These are phyloP conservation scores for Itoplectis maculator DNA, from an alignment of 2,888 invertebrate species.

Conservation along the genomic window DNA sequence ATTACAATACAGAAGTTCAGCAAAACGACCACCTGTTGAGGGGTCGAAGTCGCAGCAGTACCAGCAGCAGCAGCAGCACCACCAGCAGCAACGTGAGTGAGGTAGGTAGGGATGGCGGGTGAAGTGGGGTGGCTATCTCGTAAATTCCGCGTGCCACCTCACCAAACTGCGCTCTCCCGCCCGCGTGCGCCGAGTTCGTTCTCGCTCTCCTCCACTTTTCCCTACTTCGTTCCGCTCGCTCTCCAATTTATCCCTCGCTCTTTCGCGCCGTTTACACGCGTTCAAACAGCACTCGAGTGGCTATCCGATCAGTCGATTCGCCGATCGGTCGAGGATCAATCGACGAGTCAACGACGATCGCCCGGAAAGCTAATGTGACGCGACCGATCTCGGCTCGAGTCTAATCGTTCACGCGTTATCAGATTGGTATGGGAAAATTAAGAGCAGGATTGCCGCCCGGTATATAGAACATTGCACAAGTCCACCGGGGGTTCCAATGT, in stretches of 20 bases:
- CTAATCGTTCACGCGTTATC: constrained; percentile 46
- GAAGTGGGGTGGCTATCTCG: constrained; percentile 82
- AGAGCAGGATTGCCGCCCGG: constrained; percentile 49
- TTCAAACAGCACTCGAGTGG: constrained; percentile 21
- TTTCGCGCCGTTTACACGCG: constrained; percentile 1
- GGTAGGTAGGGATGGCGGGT: constrained; percentile 78
- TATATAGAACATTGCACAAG: constrained; percentile 67
- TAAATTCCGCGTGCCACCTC: constrained; percentile 81
- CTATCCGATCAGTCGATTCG: constrained; percentile 1
- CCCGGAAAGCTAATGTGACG: constrained; percentile 26
- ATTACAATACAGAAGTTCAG: constrained; percentile 83
- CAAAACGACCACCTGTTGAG: constrained; percentile 84
- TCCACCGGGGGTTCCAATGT: constrained; percentile 70
- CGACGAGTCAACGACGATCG: constrained; percentile 39
- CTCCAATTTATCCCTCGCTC: constrained; percentile 31
- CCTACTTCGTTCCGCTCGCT: constrained; percentile 26
- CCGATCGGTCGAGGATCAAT: constrained; percentile 33
- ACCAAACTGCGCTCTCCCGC: constrained; percentile 61
- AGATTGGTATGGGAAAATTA: constrained; percentile 73
- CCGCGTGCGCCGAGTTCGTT: constrained; percentile 60
- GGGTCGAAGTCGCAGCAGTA: constrained; percentile 55
- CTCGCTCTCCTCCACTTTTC: constrained; percentile 42
- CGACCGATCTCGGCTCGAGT: constrained; percentile 38
- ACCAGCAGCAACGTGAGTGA: constrained; percentile 68
- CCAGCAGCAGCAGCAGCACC: constrained; percentile 36